Evolutionary conservation across 2,888 invertebrate species (phyloP), one percentile per base, ranked within the genome.

Genomic region (Habroteleia sp.): DNA sequence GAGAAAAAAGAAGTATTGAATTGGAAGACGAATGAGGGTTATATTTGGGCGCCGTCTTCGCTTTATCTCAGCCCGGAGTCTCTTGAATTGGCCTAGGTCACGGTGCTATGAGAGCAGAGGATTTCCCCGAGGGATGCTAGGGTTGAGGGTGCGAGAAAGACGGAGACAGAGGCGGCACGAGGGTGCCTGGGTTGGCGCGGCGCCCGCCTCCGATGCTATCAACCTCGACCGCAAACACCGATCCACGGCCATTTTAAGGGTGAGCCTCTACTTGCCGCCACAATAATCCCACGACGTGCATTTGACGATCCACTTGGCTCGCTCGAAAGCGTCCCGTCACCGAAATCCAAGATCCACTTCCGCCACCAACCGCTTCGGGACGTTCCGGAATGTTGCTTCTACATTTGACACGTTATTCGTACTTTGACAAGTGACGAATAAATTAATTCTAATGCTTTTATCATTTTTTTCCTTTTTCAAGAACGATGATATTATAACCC

Each of bases 191-290:
- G 79, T 81, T 83, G 83, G 82, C 82, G 85, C 77, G 79, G 79
- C 81, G 81, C 82, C 81, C 83, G 79, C 78, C 82, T 80, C 79
- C 84, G 84, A 85, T 84, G 82, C 83, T 86, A 86, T 86, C 86
- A 81, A 81, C 81, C 83, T 82, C 82, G 81, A 81, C 84, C 86
- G 80, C 86, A 85, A 85, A 84, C 83, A 83, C 83, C 81, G 82
- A 85, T 84, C 81, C 81, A 82, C 82, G 82, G 81, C 82, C 85
- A 84, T 85, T 85, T 83, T 76, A 78, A 81, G 81, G 81, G 79
- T 68, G 76, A 78, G 54, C 69, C 69, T 69, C 71, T 62, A 66
- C 72, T 74, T 71, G 60, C 52, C 58, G 54, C 52, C 74, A 41
- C 63, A 58, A 58, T 58, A 63, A 63, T 65, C 65, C 52, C 68